These are phyloP conservation scores for Phrynocephalus versicolor DNA, from an alignment of 2,113 vertebrate genomes.

Conservation along the genomic window DNA sequence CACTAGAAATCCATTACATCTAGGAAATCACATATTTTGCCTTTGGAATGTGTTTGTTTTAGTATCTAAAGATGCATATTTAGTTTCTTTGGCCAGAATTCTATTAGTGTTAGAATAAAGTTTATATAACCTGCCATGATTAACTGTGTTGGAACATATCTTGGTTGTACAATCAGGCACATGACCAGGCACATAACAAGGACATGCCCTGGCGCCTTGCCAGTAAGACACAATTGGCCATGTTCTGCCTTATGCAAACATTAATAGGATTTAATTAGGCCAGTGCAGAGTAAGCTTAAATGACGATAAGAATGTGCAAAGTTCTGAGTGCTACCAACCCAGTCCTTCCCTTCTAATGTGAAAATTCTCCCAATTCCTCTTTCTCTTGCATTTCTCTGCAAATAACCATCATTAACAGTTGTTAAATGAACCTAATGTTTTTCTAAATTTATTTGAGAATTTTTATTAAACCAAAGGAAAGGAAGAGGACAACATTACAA, in stretches of 20 bases:
- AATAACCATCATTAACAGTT: not conserved
- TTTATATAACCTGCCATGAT: no score
- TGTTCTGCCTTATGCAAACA: no score
- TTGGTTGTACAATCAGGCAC: no score
- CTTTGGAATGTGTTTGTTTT: not conserved
- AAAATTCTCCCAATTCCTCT: not conserved
- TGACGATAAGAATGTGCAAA: not conserved
- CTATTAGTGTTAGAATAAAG: no score
- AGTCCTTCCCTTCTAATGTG: not conserved
- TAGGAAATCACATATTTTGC: not conserved
- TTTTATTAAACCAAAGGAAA: not conserved
- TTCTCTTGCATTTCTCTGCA: not conserved
- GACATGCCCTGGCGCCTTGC: no score
- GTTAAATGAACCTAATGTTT: not conserved
- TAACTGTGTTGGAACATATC: no score
- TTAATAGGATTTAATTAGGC: not conserved
- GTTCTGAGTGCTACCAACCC: not conserved
- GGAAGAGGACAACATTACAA: not conserved
- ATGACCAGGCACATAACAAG: no score
- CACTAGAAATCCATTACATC: not conserved
- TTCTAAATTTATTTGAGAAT: not conserved
- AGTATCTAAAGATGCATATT: not conserved
- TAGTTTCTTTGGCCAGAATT: no score
- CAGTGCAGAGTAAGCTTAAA: not conserved
- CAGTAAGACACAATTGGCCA: no score